Base-by-base conservation (phyloP, 2,888 invertebrate genomes). In the Ctenicera cuprea region DNA sequence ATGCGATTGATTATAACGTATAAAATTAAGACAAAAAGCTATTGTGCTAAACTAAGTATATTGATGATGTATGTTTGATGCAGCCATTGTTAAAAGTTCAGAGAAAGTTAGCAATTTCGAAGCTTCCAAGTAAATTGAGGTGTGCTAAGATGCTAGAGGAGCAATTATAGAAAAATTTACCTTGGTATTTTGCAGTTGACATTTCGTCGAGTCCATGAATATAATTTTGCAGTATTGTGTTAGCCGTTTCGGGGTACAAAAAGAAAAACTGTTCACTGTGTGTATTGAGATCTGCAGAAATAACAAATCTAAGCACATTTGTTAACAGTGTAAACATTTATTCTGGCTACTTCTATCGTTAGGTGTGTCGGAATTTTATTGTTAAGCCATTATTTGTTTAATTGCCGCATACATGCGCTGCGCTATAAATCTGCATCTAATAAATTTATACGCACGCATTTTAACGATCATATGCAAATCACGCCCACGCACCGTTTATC, bases 381-480 rank as follows among this genome's bases (percentile, higher is more conserved):
- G 62, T 30, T 30, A 45, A 62, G 62, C 43, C 62, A 62, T 62
- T 62, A 62, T 62, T 62, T 43, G 62, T 62, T 62, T 62, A 62
- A 62, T 62, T 66, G 67, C 59, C 43, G 54, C 33, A 12, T 57
- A 20, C 37, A 57, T 57, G 54, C 43, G 22, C 33, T 33, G 9
- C 45, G 50, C 20, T 26, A 54, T 52, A 66, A 52, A 66, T 66
- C 52, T 41, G 54, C 52, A 64, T 54, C 38, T 54, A 54, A 52
- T 66, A 66, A 66, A 66, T 66, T 64, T 64, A 64, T 64, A 64
- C 64, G 37, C 37, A 52, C 57, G 66, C 66, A 74, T 79, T 77
- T 78, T 81, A 80, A 82, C 80, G 79, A 82, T 78, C 80, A 78
- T 81, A 83, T 83, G 83, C 82, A 83, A 82, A 84, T 82, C 71